Conservation (phyloP, 2,888 invertebrate genomes). For the Escarpia spicata region DNA sequence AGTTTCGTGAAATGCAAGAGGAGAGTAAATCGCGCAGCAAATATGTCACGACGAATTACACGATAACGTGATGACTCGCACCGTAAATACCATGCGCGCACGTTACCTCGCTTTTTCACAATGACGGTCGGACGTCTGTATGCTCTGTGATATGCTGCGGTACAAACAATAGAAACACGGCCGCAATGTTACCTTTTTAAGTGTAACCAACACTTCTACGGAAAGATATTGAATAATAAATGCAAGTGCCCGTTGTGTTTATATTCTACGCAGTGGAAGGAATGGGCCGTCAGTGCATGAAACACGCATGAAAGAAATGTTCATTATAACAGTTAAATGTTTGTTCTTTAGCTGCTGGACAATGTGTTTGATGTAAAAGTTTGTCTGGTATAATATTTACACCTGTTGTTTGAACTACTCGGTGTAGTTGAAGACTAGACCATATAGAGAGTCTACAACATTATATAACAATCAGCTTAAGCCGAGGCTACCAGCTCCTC, state of each 20-base stretch:
- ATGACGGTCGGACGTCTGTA: neutral
- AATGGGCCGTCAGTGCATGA: neutral
- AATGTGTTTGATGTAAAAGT: neutral
- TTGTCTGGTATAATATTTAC: neutral
- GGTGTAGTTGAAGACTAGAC: too few species aligned
- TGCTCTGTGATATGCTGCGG: neutral
- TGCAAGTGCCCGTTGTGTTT: neutral
- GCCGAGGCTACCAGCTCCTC: too few species aligned
- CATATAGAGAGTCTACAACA: too few species aligned
- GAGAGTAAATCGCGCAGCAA: too few species aligned
- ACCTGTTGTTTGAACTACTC: too few species aligned
- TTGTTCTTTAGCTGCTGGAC: neutral
- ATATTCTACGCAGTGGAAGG: neutral
- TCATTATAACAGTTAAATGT: neutral
- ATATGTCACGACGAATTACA: too few species aligned
- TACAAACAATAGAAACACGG: too few species aligned
- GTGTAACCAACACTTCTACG: neutral
- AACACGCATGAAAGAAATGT: neutral
- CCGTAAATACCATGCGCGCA: too few species aligned
- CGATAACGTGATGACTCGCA: too few species aligned
- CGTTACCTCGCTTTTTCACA: neutral
- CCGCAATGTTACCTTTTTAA: neutral
- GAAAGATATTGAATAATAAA: neutral
- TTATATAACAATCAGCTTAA: too few species aligned
- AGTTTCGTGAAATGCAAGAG: neutral